Base-by-base conservation (phyloP, 2,797 vertebrate species). In the Xenentodon cancila region DNA sequence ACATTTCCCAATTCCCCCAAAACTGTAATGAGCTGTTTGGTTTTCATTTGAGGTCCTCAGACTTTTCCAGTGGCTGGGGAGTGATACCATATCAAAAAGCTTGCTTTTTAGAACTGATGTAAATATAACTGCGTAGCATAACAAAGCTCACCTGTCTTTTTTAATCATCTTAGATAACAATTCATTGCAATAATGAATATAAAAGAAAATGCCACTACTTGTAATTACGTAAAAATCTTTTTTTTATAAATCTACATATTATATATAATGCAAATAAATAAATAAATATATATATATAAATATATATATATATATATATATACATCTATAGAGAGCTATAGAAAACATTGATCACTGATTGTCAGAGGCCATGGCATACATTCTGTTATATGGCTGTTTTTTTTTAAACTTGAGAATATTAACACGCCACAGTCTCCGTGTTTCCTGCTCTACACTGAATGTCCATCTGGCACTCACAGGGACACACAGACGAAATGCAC, bases 151-250 rank as follows among this genome's bases (percentile, higher is more conserved):
- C 94, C 93, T 97, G 94, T 96, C 95, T 97, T 97, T 98, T 97
- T 95, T 95, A 95, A 96, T 91, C 96, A 97, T 97, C 92, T 95
- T 97, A 97, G 95, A 94, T 94, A 96, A 96, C 88, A 93, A 93
- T 93, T 95, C 95, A 96, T 98, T 95, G 98, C 98, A 99, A 99
- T 99, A 99, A 98, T 95, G 95, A 94, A 95, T 95, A 95, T 94
- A 94, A 93, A 94, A 45, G 90, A 86, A 95, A 94, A 95, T 93
- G 91, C 87, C 94, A 95, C 94, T 94, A 96, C 94, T 91, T 97
- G 96, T 97, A 97, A 96, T 95, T 92, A 93, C 84, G 78, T 53
- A 91, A 79, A 81, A 94, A 84, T 91, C 56, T 84, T 93, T 94
- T 96, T 95, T 96, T 95, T 91, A 95, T 91, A 86, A 90, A 92